Conservation (phyloP, 2,888 invertebrate genomes). For the Stenotaenia linearis region DNA sequence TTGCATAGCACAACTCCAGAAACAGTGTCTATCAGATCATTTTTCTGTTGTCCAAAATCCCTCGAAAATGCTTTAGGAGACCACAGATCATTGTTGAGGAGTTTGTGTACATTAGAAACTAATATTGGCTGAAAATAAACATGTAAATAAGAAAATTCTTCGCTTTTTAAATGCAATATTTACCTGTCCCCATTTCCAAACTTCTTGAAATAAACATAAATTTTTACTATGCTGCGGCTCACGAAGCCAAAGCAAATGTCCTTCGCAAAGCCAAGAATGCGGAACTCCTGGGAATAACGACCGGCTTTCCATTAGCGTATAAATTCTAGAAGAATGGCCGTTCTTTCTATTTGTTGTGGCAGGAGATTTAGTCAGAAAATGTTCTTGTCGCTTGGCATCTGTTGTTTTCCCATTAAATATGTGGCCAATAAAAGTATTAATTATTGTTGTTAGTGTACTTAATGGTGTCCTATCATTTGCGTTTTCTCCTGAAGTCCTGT, state of each 20-base stretch:
- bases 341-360: constrained; percentile 57
- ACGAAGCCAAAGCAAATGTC: constrained; percentile 75
- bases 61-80: constrained; percentile 80
- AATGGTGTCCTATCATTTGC: constrained; percentile 54
- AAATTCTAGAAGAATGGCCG: constrained; percentile 63
- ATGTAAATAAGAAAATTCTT: not conserved
- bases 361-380: constrained; percentile 48
- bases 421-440: constrained; percentile 69
- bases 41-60: constrained; percentile 86
- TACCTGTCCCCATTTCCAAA: constrained; percentile 74
- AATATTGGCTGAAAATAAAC: constrained; percentile 70
- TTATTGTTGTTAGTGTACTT: constrained; percentile 69
- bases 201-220: constrained; percentile 59
- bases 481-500: not conserved
- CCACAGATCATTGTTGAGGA: constrained; percentile 76
- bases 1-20: constrained; percentile 83
- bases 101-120: constrained; percentile 77
- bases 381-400: constrained; percentile 45
- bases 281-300: constrained; percentile 77
- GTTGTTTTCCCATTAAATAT: constrained; percentile 52
- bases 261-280: constrained; percentile 91
- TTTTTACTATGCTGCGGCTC: constrained; percentile 72
- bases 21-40: constrained; percentile 88
- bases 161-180: not conserved
- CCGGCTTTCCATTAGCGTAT: constrained; percentile 75